These are phyloP conservation scores for Festucalex cinctus DNA, from an alignment of 2,113 vertebrate genomes.

Conservation along the genomic window DNA sequence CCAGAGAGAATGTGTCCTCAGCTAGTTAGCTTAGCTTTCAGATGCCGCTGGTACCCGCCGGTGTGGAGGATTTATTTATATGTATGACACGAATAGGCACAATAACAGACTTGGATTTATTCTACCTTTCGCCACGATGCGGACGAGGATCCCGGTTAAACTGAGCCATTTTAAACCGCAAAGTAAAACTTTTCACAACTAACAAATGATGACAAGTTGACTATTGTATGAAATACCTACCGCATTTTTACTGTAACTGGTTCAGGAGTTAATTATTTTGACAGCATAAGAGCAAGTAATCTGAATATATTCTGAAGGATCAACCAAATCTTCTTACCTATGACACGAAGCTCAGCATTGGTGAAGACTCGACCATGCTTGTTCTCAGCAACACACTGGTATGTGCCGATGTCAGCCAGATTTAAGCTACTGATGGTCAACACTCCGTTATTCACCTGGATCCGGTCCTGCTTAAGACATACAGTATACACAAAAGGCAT, in stretches of 20 bases:
- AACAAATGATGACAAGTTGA: background rate
- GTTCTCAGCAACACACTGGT: slow-evolving; percentile 94
- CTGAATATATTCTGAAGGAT: slow-evolving; percentile 2
- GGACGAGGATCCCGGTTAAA: too few relatives aligned
- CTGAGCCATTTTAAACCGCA: too few relatives aligned
- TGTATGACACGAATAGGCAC: too few relatives aligned
- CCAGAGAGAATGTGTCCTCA: too few relatives aligned
- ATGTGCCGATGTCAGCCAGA: slow-evolving; percentile 89
- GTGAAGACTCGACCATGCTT: slow-evolving; percentile 82
- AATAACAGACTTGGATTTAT: too few relatives aligned
- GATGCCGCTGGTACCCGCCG: too few relatives aligned
- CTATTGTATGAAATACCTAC: background rate
- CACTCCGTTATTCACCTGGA: slow-evolving; percentile 84
- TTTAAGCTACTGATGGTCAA: slow-evolving; percentile 82
- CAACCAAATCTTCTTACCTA: slow-evolving; percentile 72
- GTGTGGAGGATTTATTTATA: too few relatives aligned
- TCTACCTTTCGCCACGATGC: too few relatives aligned
- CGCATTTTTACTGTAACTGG: background rate
- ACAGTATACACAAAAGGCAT: background rate
- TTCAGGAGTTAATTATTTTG: background rate
- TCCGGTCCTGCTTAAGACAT: slow-evolving; percentile 78
- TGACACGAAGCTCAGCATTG: slow-evolving; percentile 87
- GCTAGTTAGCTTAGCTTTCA: too few relatives aligned
- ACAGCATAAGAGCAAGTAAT: background rate
- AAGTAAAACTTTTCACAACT: too few relatives aligned